Percentiles rank a stretch among this genome's conserved stretches.
Evolutionary conservation across 1,140 invertebrate genomes (phyloP).

Genomic region (Orchestia grillus): DNA sequence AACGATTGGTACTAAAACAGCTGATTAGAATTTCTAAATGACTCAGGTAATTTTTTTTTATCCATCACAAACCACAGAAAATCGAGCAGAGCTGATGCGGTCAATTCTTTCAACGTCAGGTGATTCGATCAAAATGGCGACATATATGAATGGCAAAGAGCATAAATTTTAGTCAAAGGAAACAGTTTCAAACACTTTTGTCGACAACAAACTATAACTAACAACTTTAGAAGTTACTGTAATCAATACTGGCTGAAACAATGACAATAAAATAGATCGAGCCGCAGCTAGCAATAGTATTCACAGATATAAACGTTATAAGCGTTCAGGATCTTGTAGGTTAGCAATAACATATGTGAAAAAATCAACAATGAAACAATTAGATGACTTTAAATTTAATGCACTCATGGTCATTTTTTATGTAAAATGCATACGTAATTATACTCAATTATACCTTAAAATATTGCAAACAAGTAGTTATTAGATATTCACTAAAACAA

Average conservation of each 20-base stretch:
- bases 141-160: neutral
- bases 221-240: slow-evolving; percentile 18
- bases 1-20: neutral
- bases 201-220: neutral
- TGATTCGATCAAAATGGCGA: slow-evolving; percentile 29
- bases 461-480: neutral
- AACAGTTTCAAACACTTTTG: neutral
- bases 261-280: slow-evolving; percentile 44
- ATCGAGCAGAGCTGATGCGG: neutral
- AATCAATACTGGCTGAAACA: slow-evolving; percentile 23
- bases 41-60: neutral
- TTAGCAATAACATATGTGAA: neutral
- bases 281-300: slow-evolving; percentile 33
- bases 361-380: neutral
- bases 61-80: neutral
- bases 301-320: slow-evolving; percentile 28
- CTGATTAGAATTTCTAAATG: neutral
- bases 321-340: neutral
- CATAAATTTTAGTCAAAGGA: neutral
- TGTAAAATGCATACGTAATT: neutral
- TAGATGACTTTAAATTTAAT: neutral
- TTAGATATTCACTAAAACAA: neutral
- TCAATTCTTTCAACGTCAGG: neutral
- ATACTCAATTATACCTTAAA: too few relatives aligned
- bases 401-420: neutral